Evolutionary conservation across 1,140 invertebrate genomes (phyloP).

Genomic region (Hermetia illucens): DNA sequence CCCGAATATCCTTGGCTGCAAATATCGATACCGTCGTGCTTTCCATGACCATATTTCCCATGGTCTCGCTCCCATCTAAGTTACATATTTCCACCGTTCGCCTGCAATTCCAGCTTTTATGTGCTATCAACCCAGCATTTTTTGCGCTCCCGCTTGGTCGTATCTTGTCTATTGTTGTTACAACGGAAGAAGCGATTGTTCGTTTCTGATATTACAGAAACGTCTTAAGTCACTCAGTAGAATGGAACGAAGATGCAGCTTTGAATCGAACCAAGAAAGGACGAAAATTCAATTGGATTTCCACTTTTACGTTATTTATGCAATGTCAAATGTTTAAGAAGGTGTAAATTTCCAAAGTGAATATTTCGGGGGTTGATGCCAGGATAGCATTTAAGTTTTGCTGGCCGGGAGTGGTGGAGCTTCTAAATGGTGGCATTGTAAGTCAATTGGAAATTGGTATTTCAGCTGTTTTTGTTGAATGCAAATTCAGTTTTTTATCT

Average conservation of each 20-base stretch:
- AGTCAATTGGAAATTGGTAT: too few relatives aligned
- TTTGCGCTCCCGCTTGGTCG: neutral
- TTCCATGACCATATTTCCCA: neutral
- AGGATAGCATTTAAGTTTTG: too few relatives aligned
- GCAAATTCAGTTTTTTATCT: too few relatives aligned
- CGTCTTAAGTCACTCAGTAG: neutral
- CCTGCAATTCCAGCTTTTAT: neutral
- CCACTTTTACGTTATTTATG: conserved; percentile 1
- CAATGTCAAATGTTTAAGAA: neutral
- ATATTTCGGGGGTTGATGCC: too few relatives aligned
- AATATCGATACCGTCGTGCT: neutral
- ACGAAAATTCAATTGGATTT: too few relatives aligned
- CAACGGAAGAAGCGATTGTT: neutral
- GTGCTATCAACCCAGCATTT: neutral
- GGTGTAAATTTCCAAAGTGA: too few relatives aligned
- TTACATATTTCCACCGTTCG: neutral
- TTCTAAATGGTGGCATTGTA: too few relatives aligned
- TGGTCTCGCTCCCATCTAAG: neutral
- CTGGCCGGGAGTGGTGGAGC: too few relatives aligned
- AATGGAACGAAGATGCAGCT: too few relatives aligned
- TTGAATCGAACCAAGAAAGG: too few relatives aligned
- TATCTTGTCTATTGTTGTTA: neutral
- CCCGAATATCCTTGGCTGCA: too few relatives aligned
- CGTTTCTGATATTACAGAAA: neutral
- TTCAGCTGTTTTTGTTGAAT: too few relatives aligned